A percentile compares a stretch with the other conserved stretches of the same genome.
These are phyloP conservation scores for Drosophila pseudoobscura DNA, from an alignment of 1,140 invertebrate species.

Conservation along the genomic window DNA sequence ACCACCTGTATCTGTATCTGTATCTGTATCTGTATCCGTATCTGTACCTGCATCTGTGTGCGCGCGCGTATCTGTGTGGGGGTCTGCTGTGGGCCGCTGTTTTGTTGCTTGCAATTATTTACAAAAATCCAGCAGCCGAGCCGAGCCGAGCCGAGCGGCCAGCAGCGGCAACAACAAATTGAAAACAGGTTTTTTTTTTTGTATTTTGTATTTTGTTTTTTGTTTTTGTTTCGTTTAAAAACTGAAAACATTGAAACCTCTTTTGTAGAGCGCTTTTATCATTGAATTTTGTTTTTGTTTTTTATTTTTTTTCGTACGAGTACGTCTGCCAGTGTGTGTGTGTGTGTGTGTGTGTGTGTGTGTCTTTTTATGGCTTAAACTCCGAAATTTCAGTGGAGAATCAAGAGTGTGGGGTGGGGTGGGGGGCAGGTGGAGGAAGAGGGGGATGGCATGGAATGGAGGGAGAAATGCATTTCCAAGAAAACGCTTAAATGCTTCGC, in stretches of 20 bases:
- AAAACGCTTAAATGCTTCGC: conserved; percentile 8
- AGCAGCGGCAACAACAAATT: conserved; percentile 52
- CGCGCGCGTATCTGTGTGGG: conserved; percentile 39
- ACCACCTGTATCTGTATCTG: too few relatives aligned
- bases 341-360: conserved; percentile 6
- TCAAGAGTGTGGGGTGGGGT: conserved; percentile 3
- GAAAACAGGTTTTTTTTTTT: conserved; percentile 67
- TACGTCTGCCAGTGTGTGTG: conserved; percentile 4
- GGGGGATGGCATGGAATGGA: too few relatives aligned
- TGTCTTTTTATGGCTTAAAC: conserved; percentile 22
- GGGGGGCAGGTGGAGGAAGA: too few relatives aligned
- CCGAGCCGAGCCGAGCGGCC: conserved; percentile 20
- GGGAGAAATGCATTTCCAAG: conserved; percentile 35
- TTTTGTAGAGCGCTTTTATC: conserved; percentile 76
- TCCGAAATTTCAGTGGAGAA: conserved; percentile 16
- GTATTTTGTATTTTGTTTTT: conserved; percentile 29
- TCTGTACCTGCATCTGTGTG: conserved; percentile 6
- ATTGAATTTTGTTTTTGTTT: conserved; percentile 45
- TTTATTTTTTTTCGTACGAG: conserved; percentile 2
- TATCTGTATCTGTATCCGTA: not conserved
- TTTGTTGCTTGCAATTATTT: conserved; percentile 73
- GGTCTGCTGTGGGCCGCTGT: conserved; percentile 38
- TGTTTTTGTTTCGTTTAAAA: conserved; percentile 47
- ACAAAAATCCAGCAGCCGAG: conserved; percentile 63
- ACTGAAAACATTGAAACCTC: conserved; percentile 75